Percentiles rank a stretch among this genome's conserved stretches.
phyloP scores from a whole-genome alignment of 2,888 invertebrate genomes.

The Abrostola tripartita region DNA sequence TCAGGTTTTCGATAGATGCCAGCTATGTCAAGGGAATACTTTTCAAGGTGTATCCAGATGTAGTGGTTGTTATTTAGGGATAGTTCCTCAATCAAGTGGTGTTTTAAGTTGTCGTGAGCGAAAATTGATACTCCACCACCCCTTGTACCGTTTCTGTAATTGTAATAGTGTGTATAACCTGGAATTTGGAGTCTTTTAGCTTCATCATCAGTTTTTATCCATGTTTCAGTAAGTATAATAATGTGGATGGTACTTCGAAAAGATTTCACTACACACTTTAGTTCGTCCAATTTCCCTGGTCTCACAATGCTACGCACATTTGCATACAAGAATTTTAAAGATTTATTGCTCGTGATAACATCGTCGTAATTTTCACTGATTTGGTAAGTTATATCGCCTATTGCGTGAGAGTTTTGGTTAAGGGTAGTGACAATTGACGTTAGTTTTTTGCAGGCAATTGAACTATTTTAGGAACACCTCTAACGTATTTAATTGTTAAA shows the following conservation, averaged over 20 bases:
- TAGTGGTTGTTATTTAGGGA: slow-evolving; percentile 9
- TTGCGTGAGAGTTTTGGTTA: too few relatives aligned
- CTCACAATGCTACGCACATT: slow-evolving; percentile 13
- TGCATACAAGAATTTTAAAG: neutral
- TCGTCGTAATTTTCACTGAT: too few relatives aligned
- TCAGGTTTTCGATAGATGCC: slow-evolving; percentile 9
- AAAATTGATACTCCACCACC: slow-evolving; percentile 21
- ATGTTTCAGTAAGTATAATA: slow-evolving; percentile 10
- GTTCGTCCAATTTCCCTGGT: slow-evolving; percentile 10
- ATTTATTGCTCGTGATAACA: too few relatives aligned
- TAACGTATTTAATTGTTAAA: too few relatives aligned
- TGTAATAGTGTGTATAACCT: slow-evolving; percentile 15
- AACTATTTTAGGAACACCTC: too few relatives aligned
- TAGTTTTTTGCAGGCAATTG: too few relatives aligned
- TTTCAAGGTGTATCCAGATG: slow-evolving; percentile 2
- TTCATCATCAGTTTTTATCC: slow-evolving; percentile 16
- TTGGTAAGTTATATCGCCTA: too few relatives aligned
- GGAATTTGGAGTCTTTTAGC: slow-evolving; percentile 13
- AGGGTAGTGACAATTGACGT: too few relatives aligned
- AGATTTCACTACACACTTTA: slow-evolving; percentile 10
- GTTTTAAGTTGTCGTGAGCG: slow-evolving; percentile 7
- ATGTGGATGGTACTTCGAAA: slow-evolving; percentile 2
- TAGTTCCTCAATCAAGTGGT: slow-evolving; percentile 8
- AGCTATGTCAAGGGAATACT: slow-evolving; percentile 1
- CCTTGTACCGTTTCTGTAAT: neutral